Percentiles rank a stretch among this genome's conserved stretches.
phyloP scores from a whole-genome alignment of 1,140 invertebrate genomes.

The Hestina assimilis region DNA sequence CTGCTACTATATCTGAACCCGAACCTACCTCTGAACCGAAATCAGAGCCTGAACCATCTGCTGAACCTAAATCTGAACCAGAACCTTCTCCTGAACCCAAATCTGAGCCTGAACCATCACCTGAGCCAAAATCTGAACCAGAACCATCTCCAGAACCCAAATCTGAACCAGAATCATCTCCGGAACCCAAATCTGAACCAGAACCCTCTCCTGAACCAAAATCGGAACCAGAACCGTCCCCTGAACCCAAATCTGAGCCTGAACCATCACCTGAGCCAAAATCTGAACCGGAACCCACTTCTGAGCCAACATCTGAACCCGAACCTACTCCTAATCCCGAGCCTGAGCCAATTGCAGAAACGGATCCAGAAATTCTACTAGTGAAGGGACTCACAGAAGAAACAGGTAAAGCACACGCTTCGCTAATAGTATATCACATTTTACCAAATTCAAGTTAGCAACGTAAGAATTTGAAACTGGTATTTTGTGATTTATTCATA shows the following conservation, averaged over 20 bases:
- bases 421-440: not conserved
- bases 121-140: slow-evolving; percentile 38
- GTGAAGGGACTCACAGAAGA: slow-evolving; percentile 70
- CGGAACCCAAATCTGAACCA: slow-evolving; percentile 67
- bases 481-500: not conserved
- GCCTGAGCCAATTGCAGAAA: slow-evolving; percentile 71
- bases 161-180: slow-evolving; percentile 55
- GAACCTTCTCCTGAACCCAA: slow-evolving; percentile 21
- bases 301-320: slow-evolving; percentile 72
- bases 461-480: not conserved
- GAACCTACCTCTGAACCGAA: slow-evolving; percentile 59
- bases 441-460: not conserved
- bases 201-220: slow-evolving; percentile 72
- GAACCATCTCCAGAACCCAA: slow-evolving; percentile 69
- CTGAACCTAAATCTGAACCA: slow-evolving; percentile 52
- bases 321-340: slow-evolving; percentile 68
- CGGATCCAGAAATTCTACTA: slow-evolving; percentile 61
- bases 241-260: slow-evolving; percentile 74
- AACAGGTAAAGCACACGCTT: slow-evolving; percentile 69
- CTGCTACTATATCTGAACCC: slow-evolving; percentile 54
- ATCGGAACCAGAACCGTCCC: slow-evolving; percentile 76
- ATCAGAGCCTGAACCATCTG: slow-evolving; percentile 35
- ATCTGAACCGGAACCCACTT: slow-evolving; percentile 59
- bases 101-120: slow-evolving; percentile 19
- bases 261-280: slow-evolving; percentile 63